Evolutionary conservation across 1,140 invertebrate genomes (phyloP), one percentile per base, ranked within the genome.

Genomic region (Drosophila setifemur): DNA sequence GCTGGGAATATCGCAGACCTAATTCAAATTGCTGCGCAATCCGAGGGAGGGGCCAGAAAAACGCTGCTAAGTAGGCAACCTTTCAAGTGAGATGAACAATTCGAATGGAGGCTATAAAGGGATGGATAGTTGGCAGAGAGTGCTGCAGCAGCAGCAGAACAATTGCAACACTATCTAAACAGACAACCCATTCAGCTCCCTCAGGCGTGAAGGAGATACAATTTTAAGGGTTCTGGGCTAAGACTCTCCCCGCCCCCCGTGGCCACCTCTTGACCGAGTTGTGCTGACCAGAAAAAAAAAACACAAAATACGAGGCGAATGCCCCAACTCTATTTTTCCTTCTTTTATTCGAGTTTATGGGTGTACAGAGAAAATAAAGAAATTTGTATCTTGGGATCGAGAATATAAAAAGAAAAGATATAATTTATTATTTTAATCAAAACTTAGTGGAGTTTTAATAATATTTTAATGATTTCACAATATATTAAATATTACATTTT

Each of bases 51-150:
- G 14, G 7, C n/a, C n/a, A 31, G 53, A 53, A 23, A n/a, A 57
- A 39, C 55, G 23, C 54, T 21, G 44, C 44, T 78, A 85, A 85
- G 70, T 74, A 85, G 79, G 73, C 78, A 71, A 82, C 79, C 61
- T 39, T 53, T 61, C 37, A 47, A 57, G 57, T 12, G 28, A 2
- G 39, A 3, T 8, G 23, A 16, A 11, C 33, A 16, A 18, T 37
- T 14, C 33, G 14, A 5, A 31, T 18, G 33, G 33, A 8, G 14
- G 33, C 7, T 14, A 16, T 18, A 3, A 37, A 37, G 8, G 33
- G 33, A 7, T 2, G 14, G 16, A 37, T 37, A 37, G 33, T 37
- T 16, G 25, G 21, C 45, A 37, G 29, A 44, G 19, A 57, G 43
- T 71, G 45, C 55, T 45, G 54, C 54, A 33, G 11, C 35, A 33